Percentiles rank a stretch among this genome's conserved stretches.
These are phyloP conservation scores for Gymnocephalus cernua DNA, from an alignment of 2,113 vertebrate genomes.

Conservation along the genomic window DNA sequence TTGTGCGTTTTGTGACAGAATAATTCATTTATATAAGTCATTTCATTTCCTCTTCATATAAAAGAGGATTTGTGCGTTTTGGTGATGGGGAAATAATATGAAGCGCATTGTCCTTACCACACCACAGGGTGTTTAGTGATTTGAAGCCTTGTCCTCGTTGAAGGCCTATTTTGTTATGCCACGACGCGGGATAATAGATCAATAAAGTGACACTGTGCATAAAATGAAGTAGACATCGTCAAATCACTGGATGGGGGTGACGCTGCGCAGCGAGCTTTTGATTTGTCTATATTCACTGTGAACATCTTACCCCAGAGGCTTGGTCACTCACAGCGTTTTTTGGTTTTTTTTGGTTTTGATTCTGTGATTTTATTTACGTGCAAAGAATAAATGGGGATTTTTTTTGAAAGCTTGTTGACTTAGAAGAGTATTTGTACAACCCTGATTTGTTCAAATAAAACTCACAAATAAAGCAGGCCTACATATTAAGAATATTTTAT, in stretches of 20 bases:
- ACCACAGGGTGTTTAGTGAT: constrained; percentile 1
- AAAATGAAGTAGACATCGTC: constrained; percentile 73
- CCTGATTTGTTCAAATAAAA: background rate
- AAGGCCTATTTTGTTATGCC: constrained; percentile 67
- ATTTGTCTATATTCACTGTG: constrained; percentile 61
- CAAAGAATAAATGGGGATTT: background rate
- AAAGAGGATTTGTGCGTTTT: constrained; percentile 19
- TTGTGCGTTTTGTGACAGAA: background rate
- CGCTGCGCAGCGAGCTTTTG: constrained; percentile 71
- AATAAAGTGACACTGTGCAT: constrained; percentile 74
- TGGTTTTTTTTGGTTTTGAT: constrained; percentile 24
- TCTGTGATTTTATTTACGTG: constrained; percentile 44
- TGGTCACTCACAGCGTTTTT: constrained; percentile 48
- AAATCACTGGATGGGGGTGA: constrained; percentile 66
- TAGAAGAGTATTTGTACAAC: background rate
- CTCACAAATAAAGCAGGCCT: background rate
- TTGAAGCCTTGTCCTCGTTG: constrained; percentile 31
- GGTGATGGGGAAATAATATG: background rate
- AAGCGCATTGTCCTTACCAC: background rate
- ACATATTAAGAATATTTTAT: background rate
- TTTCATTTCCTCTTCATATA: background rate
- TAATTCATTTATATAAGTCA: background rate
- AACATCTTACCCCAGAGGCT: constrained; percentile 63
- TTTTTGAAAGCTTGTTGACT: background rate
- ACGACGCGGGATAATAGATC: constrained; percentile 67